Base-by-base conservation (phyloP, 2,888 invertebrate genomes). In the Megastigmus dorsalis region DNA sequence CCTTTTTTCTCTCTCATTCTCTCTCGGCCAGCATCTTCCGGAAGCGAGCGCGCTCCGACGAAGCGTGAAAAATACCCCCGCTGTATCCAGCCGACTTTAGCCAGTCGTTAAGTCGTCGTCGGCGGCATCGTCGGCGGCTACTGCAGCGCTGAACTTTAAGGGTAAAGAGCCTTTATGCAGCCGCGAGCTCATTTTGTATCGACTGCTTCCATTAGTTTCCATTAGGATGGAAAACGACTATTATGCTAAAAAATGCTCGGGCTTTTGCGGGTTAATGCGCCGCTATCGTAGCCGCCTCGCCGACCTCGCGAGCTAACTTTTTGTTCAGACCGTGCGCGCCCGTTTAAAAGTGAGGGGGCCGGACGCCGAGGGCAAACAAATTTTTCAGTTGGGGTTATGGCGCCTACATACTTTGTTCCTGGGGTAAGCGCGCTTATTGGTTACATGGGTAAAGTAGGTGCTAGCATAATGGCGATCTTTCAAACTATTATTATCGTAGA, bases 1-100 rank as follows among this genome's bases (percentile, higher is more conserved):
- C 41, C 15, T 54, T 18, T 60, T 73, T 75, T 69, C 72, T 7
- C 52, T 52, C n/a, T 15, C 28, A 10, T n/a, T 59, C 18, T 57
- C 54, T 75, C 73, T 77, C 73, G 45, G 7, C 26, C 20, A 48
- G 13, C 48, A 48, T 70, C 43, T 28, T 45, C 54, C 59, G 48
- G n/a, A 52, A n/a, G 54, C 33, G 48, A 23, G 63, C 75, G 77
- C 71, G n/a, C n/a, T n/a, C 79, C 81, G 77, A 76, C 77, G 78
- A 80, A 79, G 74, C 79, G 78, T 78, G 80, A 81, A 80, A 80
- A 80, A 80, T 78, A 79, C 76, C 72, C 76, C 72, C 76, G 69
- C 75, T 77, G 72, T 76, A 80, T 78, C 75, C 71, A 43, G n/a
- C 6, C n/a, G 45, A 57, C 57, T 57, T 60, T 59, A 52, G 33